Conservation (phyloP, 92 coral and sea anemone genomes). For the Porites evermanni region DNA sequence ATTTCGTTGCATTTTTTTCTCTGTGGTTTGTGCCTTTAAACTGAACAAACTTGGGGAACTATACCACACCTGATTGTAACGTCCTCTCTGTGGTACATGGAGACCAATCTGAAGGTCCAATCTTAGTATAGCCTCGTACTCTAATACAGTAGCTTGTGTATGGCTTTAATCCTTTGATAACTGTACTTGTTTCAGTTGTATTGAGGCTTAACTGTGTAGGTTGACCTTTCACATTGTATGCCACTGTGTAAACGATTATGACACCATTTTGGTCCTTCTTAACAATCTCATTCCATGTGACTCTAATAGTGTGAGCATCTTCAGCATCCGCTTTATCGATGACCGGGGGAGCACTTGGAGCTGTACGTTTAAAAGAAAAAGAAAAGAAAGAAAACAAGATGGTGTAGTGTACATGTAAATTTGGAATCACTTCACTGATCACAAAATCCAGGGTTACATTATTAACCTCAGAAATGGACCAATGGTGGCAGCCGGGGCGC, state of each 20-base stretch:
- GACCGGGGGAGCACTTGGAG: constrained; percentile 55
- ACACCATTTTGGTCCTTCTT: constrained; percentile 52
- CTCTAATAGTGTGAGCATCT: constrained; percentile 73
- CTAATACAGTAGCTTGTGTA: constrained; percentile 66
- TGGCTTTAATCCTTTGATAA: constrained; percentile 46
- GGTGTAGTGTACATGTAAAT: too few species aligned
- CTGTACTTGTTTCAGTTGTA: constrained; percentile 33
- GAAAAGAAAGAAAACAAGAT: too few species aligned
- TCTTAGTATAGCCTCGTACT: constrained; percentile 59
- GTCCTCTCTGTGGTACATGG: constrained; percentile 22
- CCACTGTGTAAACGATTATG: constrained; percentile 63
- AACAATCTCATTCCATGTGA: constrained; percentile 58
- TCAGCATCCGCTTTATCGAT: constrained; percentile 40
- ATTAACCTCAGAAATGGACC: too few species aligned
- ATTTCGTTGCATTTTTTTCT: too few species aligned
- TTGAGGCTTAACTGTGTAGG: background rate
- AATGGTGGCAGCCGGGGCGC: too few species aligned
- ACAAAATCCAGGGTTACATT: too few species aligned
- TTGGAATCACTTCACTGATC: too few species aligned
- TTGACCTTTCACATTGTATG: constrained; percentile 34
- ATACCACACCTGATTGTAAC: constrained; percentile 46
- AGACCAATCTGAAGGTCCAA: constrained; percentile 32
- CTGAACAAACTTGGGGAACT: background rate
- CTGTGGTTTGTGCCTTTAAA: too few species aligned
- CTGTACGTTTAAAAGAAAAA: constrained; percentile 11